A percentile compares a stretch with the other conserved stretches of the same genome.
phyloP scores from a whole-genome alignment of 2,797 vertebrate species.

The Staurois parvus region DNA sequence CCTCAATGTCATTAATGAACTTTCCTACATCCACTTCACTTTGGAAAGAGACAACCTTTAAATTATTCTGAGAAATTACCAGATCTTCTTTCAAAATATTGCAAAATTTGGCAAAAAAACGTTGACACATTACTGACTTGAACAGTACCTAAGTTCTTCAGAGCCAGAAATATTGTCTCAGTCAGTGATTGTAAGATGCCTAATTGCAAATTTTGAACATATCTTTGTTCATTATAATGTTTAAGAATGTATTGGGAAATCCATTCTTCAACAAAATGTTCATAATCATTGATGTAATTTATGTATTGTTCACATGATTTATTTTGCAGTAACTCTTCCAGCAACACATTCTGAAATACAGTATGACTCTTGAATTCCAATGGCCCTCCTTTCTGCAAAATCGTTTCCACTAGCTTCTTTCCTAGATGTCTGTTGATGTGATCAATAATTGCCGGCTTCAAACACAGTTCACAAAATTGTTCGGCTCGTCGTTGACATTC shows the following conservation, averaged over 20 bases:
- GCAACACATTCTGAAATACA: constrained; percentile 69
- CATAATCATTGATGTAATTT: constrained; percentile 62
- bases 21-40: constrained; percentile 68
- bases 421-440: constrained; percentile 50
- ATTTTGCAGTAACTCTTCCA: constrained; percentile 65
- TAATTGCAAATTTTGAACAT: background rate
- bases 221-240: background rate
- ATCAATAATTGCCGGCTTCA: constrained; percentile 33
- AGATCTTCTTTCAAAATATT: constrained; percentile 22
- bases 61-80: constrained; percentile 17
- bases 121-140: background rate
- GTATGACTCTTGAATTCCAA: constrained; percentile 20
- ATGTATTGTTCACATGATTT: constrained; percentile 48
- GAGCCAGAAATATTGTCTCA: background rate
- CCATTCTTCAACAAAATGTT: constrained; percentile 68
- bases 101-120: background rate
- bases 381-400: constrained; percentile 3
- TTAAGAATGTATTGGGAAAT: constrained; percentile 55
- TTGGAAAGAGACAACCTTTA: constrained; percentile 73
- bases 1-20: constrained; percentile 72
- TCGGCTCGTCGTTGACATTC: constrained; percentile 67
- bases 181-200: constrained; percentile 57
- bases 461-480: constrained; percentile 62
- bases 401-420: constrained; percentile 48
- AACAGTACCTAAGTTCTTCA: background rate